Percentiles rank a stretch among this genome's conserved stretches.
phyloP scores from a whole-genome alignment of 1,140 invertebrate species.

The Atta cephalotes region DNA sequence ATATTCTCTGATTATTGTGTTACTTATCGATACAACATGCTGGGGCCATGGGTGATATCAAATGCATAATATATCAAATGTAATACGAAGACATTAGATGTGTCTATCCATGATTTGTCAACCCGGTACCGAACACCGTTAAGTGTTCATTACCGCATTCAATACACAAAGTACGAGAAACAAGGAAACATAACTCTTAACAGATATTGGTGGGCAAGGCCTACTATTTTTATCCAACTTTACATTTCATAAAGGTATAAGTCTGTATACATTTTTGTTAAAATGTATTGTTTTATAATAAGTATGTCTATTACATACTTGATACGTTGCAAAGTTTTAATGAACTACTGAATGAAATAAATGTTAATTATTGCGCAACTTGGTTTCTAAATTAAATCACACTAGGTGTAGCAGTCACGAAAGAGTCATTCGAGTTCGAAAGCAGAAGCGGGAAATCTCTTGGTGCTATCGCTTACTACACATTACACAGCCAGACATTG shows the following conservation, averaged over 20 bases:
- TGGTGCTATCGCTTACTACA: slow-evolving; percentile 85
- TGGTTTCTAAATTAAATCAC: slow-evolving; percentile 72
- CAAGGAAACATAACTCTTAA: slow-evolving; percentile 74
- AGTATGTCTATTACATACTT: slow-evolving; percentile 76
- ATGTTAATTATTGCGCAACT: slow-evolving; percentile 77
- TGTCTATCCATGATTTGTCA: slow-evolving; percentile 66
- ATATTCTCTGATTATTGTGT: slow-evolving; percentile 55
- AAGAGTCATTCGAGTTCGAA: slow-evolving; percentile 65
- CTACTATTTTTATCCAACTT: slow-evolving; percentile 83
- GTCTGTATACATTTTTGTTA: slow-evolving; percentile 80
- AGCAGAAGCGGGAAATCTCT: slow-evolving; percentile 74
- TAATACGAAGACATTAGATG: slow-evolving; percentile 61
- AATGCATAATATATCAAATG: slow-evolving; percentile 72
- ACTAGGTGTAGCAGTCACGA: slow-evolving; percentile 54
- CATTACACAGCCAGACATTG: slow-evolving; percentile 86
- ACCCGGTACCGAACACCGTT: slow-evolving; percentile 70
- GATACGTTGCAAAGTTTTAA: slow-evolving; percentile 79
- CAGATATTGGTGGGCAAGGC: slow-evolving; percentile 74
- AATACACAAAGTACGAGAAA: slow-evolving; percentile 67
- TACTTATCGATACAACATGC: slow-evolving; percentile 69
- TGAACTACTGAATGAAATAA: slow-evolving; percentile 76
- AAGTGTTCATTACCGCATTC: slow-evolving; percentile 72
- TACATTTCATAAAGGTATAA: slow-evolving; percentile 79
- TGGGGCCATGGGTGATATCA: slow-evolving; percentile 75
- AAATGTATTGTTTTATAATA: slow-evolving; percentile 78